Conservation (phyloP, 2,113 vertebrate genomes). For the Triplophysa siluroides region DNA sequence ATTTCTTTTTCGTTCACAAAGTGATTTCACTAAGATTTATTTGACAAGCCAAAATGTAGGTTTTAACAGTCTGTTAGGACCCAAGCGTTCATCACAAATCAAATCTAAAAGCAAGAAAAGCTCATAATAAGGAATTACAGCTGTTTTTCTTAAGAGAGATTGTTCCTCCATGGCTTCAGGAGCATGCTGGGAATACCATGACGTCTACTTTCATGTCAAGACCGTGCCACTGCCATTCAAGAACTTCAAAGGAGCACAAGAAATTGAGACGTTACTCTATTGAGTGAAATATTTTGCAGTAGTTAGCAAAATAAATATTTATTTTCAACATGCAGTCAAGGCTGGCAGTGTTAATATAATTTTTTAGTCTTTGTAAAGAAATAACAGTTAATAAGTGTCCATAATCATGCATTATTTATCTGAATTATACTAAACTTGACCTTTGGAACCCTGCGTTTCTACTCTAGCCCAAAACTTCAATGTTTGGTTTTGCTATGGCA, state of each 20-base stretch:
- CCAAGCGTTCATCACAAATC: conserved; percentile 8
- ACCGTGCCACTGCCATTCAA: conserved; percentile 37
- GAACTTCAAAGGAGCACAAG: conserved; percentile 55
- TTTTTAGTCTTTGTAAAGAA: not conserved
- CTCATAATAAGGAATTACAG: not conserved
- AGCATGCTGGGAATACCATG: conserved; percentile 45
- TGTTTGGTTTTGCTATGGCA: too few relatives aligned
- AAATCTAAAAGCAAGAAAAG: not conserved
- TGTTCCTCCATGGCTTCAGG: conserved; percentile 29
- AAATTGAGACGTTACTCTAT: conserved; percentile 7
- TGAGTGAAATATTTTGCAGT: not conserved
- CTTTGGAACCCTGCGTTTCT: too few relatives aligned
- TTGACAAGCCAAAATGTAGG: conserved; percentile 1
- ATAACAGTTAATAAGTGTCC: not conserved
- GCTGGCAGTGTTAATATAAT: not conserved
- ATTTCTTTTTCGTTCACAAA: not conserved
- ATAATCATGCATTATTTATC: not conserved
- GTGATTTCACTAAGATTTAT: conserved; percentile 5
- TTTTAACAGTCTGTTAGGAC: not conserved
- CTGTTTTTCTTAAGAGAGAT: conserved; percentile 36
- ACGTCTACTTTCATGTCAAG: conserved; percentile 54
- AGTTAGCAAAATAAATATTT: not conserved
- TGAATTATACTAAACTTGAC: not conserved
- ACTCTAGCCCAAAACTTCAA: too few relatives aligned
- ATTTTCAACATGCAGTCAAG: not conserved